A percentile compares a stretch with the other conserved stretches of the same genome.
Evolutionary conservation across 2,797 vertebrate species (phyloP).

Genomic region (Peromyscus eremicus): DNA sequence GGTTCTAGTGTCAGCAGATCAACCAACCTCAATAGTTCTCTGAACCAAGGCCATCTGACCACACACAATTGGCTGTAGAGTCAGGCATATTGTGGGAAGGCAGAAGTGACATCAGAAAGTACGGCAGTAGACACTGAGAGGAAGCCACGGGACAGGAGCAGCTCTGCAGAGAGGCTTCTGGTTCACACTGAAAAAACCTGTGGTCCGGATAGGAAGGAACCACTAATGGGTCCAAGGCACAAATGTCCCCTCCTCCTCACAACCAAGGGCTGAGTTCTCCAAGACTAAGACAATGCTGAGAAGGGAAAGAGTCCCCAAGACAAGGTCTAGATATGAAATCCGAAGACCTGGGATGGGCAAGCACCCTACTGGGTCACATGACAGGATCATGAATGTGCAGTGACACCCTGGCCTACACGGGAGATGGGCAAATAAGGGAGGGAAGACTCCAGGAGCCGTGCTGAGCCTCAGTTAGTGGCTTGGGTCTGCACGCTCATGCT

Average conservation of each 20-base stretch:
- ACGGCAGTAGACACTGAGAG: no score
- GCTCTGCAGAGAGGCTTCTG: neutral
- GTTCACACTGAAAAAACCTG: no score
- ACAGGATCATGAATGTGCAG: no score
- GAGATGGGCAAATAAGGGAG: rapidly evolving
- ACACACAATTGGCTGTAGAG: neutral
- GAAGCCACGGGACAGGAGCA: neutral
- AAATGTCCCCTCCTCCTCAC: neutral
- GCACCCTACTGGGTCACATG: neutral
- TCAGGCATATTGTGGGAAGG: neutral
- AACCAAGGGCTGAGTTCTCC: neutral
- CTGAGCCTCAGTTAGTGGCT: no score
- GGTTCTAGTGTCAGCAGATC: neutral
- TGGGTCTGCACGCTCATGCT: neutral
- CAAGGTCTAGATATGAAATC: neutral
- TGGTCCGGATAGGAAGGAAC: no score
- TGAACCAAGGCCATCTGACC: neutral
- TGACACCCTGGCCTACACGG: neutral
- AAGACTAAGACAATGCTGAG: no score
- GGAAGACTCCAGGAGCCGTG: rapidly evolving
- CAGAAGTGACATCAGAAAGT: neutral
- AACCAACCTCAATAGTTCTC: neutral
- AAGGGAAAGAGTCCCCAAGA: neutral
- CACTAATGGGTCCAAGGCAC: neutral
- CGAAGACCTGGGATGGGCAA: no score